Evolutionary conservation across 2,888 invertebrate species (phyloP), one percentile per base, ranked within the genome.

Genomic region (Neuroscelio doddi): DNA sequence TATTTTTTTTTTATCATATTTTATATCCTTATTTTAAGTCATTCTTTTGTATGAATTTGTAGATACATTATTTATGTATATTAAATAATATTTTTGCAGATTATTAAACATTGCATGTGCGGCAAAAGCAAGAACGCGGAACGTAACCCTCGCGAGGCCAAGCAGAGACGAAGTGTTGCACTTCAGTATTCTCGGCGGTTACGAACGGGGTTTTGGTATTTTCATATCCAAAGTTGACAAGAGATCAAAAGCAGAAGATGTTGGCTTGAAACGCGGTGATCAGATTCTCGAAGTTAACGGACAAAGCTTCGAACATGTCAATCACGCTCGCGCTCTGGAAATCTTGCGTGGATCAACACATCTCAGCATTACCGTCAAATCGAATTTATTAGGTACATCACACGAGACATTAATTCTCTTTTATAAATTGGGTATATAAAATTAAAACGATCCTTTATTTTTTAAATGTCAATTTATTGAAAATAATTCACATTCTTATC

Each of bases 221-320:
- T 99, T 97, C 86, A 94, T 99, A 72, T 92, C 95, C 17, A 95
- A 96, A 85, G 97, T 98, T 16, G 97, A 97, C 80, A 92, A 92
- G 75, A 92, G 92, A 69, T 95, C 97, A 1, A 96, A 96, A 86
- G 96, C 98, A 4, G 96, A 97, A 85, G 96, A 97, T 83, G 94
- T 96, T 16, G 98, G 98, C 0, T 86, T 99, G 45, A 97, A 98
- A 85, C 89, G 97, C 50, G 98, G 98, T 32, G 98, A 99, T 87
- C 98, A 99, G 88, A 95, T 99, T 66, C 87, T 98, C 72, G 97
- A 98, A 87, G 97, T 99, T 0, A 99, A 99, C 85, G 97, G 97
- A 21, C 96, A 97, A 83, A 96, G 94, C 78, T 97, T 98, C 84
- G 93, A 95, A 79, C 95, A 96, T 85, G 95, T 98, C 42, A 94